These are phyloP conservation scores for Kryptolebias marmoratus DNA, from an alignment of 2,113 vertebrate species.

Conservation along the genomic window DNA sequence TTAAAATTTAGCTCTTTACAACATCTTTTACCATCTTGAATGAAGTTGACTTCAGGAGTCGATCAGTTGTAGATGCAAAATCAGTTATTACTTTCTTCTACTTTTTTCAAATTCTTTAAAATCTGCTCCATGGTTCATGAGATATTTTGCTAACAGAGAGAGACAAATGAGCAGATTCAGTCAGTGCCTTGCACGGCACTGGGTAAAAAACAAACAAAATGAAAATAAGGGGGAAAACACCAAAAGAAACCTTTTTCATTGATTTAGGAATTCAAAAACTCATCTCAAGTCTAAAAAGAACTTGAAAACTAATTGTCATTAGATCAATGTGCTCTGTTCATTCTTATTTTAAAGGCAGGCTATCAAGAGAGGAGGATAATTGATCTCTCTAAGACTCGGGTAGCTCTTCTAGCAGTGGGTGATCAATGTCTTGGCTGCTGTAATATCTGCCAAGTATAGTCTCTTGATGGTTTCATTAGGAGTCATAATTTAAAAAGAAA, in stretches of 20 bases:
- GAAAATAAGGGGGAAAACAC: background rate
- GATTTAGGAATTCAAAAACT: background rate
- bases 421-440: conserved; percentile 47
- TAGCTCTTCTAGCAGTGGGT: conserved; percentile 6
- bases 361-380: conserved; percentile 6
- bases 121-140: no score
- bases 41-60: no score
- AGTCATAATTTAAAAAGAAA: conserved; percentile 23
- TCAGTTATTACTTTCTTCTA: no score
- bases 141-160: no score
- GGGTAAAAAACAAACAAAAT: background rate
- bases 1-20: no score
- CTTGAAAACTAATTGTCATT: background rate
- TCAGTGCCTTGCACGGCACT: no score
- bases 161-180: no score
- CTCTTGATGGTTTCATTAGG: conserved; percentile 34
- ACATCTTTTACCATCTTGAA: no score
- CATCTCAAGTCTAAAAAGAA: background rate
- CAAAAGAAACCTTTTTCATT: background rate
- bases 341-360: conserved; percentile 11
- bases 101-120: no score
- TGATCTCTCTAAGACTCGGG: conserved; percentile 13
- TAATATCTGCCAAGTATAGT: conserved; percentile 46
- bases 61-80: no score
- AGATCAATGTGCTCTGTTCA: background rate